phyloP scores from a whole-genome alignment of 2,888 invertebrate genomes.

The Hecatera dysodea region DNA sequence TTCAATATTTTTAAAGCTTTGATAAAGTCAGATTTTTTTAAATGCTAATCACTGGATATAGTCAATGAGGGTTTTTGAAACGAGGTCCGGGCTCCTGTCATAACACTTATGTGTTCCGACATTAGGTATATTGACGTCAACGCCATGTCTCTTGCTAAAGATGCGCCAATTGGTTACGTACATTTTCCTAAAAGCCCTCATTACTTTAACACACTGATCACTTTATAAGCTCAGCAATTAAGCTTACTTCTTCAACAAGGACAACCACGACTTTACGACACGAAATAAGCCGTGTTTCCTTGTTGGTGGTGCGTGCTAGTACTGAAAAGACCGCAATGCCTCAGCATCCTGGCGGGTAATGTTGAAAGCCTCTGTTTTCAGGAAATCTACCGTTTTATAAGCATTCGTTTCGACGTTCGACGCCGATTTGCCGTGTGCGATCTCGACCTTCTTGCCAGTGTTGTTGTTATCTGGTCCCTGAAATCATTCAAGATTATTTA shows the following conservation, averaged over 20 bases:
- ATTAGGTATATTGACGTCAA: background rate
- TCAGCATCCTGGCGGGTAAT: conserved; percentile 95
- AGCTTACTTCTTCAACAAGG: conserved; percentile 21
- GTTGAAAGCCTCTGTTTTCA: conserved; percentile 98
- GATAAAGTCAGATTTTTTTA: conserved; percentile 9
- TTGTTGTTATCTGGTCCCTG: conserved; percentile 71
- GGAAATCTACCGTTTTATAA: conserved; percentile 98
- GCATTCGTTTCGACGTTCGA: conserved; percentile 87
- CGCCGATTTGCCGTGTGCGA: conserved; percentile 76
- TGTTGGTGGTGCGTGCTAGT: conserved; percentile 41
- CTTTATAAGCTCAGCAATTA: background rate
- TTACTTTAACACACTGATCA: background rate
- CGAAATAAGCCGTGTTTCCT: background rate
- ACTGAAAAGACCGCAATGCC: conserved; percentile 88
- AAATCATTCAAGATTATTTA: conserved; percentile 28
- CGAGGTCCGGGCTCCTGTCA: background rate
- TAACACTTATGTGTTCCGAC: background rate
- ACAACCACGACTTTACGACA: background rate
- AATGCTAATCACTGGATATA: conserved; percentile 1
- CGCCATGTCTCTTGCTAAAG: too few relatives aligned
- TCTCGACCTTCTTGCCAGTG: conserved; percentile 59
- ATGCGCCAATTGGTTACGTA: too few relatives aligned
- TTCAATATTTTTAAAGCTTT: conserved; percentile 35
- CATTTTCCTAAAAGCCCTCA: too few relatives aligned
- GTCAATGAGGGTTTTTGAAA: background rate